Percentiles rank a stretch among this genome's conserved stretches.
Conservation (phyloP, 2,797 vertebrate genomes). For the Ciconia nigra region DNA sequence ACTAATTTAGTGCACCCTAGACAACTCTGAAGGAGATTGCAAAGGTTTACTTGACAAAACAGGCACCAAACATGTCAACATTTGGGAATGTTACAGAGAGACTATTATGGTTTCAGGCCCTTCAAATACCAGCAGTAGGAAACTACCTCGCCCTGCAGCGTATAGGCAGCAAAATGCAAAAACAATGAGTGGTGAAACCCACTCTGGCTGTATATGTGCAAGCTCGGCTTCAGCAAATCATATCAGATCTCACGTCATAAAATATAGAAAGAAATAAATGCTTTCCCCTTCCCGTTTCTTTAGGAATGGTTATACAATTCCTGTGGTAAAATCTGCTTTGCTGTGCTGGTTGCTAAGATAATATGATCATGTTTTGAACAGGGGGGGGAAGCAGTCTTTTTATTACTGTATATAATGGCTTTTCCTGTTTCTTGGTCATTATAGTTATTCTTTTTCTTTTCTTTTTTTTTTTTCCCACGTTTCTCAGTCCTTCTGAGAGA, state of each 20-base stretch:
- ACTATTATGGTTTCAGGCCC: not conserved
- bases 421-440: slow-evolving; percentile 58
- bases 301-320: slow-evolving; percentile 52
- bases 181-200: slow-evolving; percentile 18
- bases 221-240: not conserved
- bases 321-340: slow-evolving; percentile 47
- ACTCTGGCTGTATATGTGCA: not conserved
- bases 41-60: slow-evolving; percentile 46
- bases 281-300: slow-evolving; percentile 60
- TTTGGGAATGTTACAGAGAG: slow-evolving; percentile 26
- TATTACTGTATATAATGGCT: slow-evolving; percentile 52
- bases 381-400: slow-evolving; percentile 41
- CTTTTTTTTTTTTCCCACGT: not conserved
- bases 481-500: slow-evolving; percentile 4
- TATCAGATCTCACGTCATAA: slow-evolving; percentile 63
- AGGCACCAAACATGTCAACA: slow-evolving; percentile 47
- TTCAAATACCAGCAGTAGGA: slow-evolving; percentile 19
- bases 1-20: slow-evolving; percentile 33
- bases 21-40: slow-evolving; percentile 24
- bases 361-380: slow-evolving; percentile 24
- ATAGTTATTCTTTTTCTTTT: not conserved
- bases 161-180: not conserved
- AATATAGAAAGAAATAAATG: slow-evolving; percentile 49
- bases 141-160: not conserved
- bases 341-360: slow-evolving; percentile 55